These are phyloP conservation scores for Arctia plantaginis DNA, from an alignment of 2,888 invertebrate genomes.

Conservation along the genomic window DNA sequence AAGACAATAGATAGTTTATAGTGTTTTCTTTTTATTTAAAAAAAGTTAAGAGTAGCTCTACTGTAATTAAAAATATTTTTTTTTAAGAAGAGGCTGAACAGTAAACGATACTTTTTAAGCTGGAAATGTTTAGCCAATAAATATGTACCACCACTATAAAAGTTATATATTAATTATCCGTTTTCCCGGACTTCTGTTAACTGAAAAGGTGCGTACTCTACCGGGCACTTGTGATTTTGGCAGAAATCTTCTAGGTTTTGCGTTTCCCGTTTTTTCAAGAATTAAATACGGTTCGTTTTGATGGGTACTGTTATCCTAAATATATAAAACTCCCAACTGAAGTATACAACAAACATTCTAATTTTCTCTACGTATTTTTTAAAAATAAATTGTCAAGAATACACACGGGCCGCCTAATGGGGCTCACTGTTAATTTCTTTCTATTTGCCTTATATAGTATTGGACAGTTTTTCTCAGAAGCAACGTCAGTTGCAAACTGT, in stretches of 20 bases:
- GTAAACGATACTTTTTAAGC: not conserved
- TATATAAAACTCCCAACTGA: not conserved
- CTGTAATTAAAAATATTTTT: too few relatives aligned
- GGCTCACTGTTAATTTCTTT: not conserved
- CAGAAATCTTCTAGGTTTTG: too few relatives aligned
- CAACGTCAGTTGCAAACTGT: not conserved
- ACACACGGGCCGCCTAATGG: not conserved
- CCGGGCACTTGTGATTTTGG: too few relatives aligned
- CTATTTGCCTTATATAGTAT: not conserved
- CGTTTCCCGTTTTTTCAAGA: not conserved
- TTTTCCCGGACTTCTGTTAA: not conserved
- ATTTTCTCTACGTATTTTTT: not conserved
- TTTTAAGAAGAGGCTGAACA: too few relatives aligned
- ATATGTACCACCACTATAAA: too few relatives aligned
- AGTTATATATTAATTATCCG: not conserved
- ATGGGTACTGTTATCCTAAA: not conserved
- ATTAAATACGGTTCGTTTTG: not conserved
- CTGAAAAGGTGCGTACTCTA: not conserved
- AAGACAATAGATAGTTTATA: not conserved
- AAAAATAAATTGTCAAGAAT: not conserved
- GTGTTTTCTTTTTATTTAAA: not conserved
- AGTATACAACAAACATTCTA: not conserved
- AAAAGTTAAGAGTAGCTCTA: too few relatives aligned
- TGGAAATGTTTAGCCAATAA: not conserved
- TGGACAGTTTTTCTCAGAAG: not conserved